Percentiles rank a stretch among this genome's conserved stretches.
phyloP scores from a whole-genome alignment of 1,140 invertebrate species.

The Zeugodacus cucurbitae region DNA sequence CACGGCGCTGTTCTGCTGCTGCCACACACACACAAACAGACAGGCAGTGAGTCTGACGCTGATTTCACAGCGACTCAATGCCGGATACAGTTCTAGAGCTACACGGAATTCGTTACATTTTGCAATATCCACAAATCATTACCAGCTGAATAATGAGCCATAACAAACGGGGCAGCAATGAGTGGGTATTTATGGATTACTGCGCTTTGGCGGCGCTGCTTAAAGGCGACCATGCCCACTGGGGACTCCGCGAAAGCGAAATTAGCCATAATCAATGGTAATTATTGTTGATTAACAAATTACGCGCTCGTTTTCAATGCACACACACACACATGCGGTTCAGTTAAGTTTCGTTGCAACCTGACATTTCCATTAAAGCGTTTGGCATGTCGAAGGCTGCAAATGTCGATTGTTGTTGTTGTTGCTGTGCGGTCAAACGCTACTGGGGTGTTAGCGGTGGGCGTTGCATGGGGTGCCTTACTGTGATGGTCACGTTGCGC shows the following conservation, averaged over 20 bases:
- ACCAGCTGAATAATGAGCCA: background rate
- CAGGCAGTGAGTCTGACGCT: background rate
- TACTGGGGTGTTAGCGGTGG: background rate
- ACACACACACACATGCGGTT: background rate
- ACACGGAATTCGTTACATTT: constrained; percentile 22
- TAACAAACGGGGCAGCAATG: background rate
- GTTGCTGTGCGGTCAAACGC: background rate
- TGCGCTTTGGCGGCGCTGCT: background rate
- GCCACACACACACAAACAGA: background rate
- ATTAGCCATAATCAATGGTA: constrained; percentile 21
- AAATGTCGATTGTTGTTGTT: background rate
- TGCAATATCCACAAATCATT: constrained; percentile 32
- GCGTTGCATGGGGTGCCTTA: background rate
- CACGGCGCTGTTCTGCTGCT: background rate
- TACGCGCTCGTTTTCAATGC: background rate
- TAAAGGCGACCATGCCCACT: background rate
- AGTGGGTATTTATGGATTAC: background rate
- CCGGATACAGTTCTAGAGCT: constrained; percentile 10
- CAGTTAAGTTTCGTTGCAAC: background rate
- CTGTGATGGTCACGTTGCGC: constrained; percentile 8
- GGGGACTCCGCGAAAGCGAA: background rate
- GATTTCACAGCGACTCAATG: background rate
- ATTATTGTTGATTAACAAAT: constrained; percentile 36
- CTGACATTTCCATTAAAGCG: background rate
- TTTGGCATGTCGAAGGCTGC: background rate